Percentiles rank a stretch among this genome's conserved stretches.
phyloP scores from a whole-genome alignment of 2,113 vertebrate species.

The Ahaetulla prasina region DNA sequence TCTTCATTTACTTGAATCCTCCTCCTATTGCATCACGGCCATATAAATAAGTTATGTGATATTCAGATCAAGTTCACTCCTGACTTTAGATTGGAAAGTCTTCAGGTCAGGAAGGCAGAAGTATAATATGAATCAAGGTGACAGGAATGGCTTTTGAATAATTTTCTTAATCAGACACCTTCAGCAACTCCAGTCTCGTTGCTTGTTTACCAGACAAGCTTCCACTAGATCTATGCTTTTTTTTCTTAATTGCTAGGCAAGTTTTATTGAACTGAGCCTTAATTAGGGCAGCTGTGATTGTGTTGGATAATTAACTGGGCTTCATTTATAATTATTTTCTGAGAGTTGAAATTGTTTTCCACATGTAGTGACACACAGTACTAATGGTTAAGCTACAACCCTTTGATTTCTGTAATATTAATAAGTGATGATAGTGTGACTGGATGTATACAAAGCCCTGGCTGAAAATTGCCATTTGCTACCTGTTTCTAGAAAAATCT shows the following conservation, averaged over 20 bases:
- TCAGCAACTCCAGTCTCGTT: conserved; percentile 71
- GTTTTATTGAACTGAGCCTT: conserved; percentile 69
- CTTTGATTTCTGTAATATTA: conserved; percentile 54
- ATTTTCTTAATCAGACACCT: conserved; percentile 78
- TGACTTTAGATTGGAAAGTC: neutral
- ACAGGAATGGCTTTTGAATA: conserved; percentile 69
- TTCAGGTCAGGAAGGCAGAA: conserved; percentile 27
- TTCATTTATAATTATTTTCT: conserved; percentile 75
- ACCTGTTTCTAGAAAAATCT: neutral
- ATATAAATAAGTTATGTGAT: conserved; percentile 20
- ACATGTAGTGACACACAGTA: conserved; percentile 46
- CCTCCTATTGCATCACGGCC: neutral
- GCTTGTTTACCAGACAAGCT: conserved; percentile 67
- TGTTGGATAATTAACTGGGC: conserved; percentile 72
- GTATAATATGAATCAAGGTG: conserved; percentile 65
- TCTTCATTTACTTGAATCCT: neutral
- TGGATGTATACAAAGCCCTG: neutral
- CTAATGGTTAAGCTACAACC: conserved; percentile 47
- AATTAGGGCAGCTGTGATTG: conserved; percentile 69
- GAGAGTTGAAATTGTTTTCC: conserved; percentile 65
- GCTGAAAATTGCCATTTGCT: neutral
- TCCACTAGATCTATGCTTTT: conserved; percentile 64
- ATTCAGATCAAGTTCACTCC: neutral
- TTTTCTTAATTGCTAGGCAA: conserved; percentile 52
- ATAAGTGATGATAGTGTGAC: conserved; percentile 18